Evolutionary conservation across 2,797 vertebrate species (phyloP).

Genomic region (Tachyglossus aculeatus): DNA sequence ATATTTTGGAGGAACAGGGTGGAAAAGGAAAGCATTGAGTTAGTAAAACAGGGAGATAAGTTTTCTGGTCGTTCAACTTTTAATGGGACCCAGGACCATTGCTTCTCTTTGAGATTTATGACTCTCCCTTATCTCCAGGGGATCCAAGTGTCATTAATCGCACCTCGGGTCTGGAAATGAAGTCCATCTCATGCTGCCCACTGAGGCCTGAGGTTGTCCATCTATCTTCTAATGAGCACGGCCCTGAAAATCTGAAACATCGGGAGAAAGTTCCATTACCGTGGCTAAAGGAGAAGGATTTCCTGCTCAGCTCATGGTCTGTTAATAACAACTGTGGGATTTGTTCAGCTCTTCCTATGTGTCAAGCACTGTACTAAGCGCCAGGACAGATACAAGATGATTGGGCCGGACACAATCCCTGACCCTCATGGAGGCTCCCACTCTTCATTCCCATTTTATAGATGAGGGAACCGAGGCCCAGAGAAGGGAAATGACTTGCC

Average conservation of each 20-base stretch:
- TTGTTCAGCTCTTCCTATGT: not conserved
- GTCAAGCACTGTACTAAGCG: too few species aligned
- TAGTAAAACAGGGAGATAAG: not conserved
- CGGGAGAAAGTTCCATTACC: not conserved
- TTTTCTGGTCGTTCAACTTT: slow-evolving; percentile 59
- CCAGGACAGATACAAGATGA: too few species aligned
- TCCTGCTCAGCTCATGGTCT: too few species aligned
- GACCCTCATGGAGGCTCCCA: too few species aligned
- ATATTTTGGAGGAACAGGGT: not conserved
- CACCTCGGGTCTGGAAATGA: slow-evolving; percentile 81
- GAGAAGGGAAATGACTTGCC: too few species aligned
- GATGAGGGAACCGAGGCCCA: too few species aligned
- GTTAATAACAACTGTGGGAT: not conserved
- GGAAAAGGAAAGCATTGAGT: not conserved
- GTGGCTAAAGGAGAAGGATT: not conserved
- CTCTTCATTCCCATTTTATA: too few species aligned
- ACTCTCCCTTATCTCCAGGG: slow-evolving; percentile 70
- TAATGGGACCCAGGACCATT: slow-evolving; percentile 65
- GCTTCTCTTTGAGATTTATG: slow-evolving; percentile 65
- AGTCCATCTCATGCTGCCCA: slow-evolving; percentile 70
- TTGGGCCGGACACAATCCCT: too few species aligned
- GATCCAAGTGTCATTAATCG: slow-evolving; percentile 77
- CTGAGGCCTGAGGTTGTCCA: slow-evolving; percentile 76
- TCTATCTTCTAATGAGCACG: slow-evolving; percentile 77
- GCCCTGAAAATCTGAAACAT: not conserved